Percentiles rank a stretch among this genome's conserved stretches.
These are phyloP conservation scores for Bungarus multicinctus DNA, from an alignment of 2,113 vertebrate genomes.

Conservation along the genomic window DNA sequence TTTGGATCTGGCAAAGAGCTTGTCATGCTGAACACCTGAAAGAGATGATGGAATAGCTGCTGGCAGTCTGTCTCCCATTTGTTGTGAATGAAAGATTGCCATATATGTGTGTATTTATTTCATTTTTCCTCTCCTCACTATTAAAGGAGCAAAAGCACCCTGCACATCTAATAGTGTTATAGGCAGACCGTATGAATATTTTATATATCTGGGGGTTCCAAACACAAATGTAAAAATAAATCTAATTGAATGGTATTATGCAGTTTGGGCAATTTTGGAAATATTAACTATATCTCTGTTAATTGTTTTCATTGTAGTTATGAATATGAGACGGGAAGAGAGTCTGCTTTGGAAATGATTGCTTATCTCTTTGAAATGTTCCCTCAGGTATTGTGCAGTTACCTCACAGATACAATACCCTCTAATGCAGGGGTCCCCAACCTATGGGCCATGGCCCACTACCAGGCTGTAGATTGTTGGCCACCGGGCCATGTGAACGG, in stretches of 20 bases:
- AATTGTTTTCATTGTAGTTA: slow-evolving; percentile 71
- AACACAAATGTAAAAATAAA: not conserved
- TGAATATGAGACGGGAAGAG: slow-evolving; percentile 90
- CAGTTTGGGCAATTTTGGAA: slow-evolving; percentile 4
- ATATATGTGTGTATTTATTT: not conserved
- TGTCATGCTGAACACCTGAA: not conserved
- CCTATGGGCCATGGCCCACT: too few species aligned
- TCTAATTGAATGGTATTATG: not conserved
- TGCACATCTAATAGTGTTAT: not conserved
- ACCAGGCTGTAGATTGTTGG: too few species aligned
- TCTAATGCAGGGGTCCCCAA: too few species aligned
- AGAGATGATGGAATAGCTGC: not conserved
- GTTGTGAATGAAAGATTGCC: not conserved
- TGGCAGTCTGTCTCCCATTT: not conserved
- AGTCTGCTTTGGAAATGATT: slow-evolving; percentile 91
- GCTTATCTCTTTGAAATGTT: slow-evolving; percentile 86
- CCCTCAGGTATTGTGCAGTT: slow-evolving; percentile 75
- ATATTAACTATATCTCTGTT: slow-evolving; percentile 15
- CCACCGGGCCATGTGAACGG: rapidly evolving
- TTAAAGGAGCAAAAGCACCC: not conserved
- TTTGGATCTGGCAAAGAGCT: not conserved
- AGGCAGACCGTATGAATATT: not conserved
- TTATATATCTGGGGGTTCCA: not conserved
- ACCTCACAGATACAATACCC: not conserved
- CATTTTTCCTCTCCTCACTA: not conserved